These are phyloP conservation scores for Passer montanus DNA, from an alignment of 2,113 vertebrate genomes.

Conservation along the genomic window DNA sequence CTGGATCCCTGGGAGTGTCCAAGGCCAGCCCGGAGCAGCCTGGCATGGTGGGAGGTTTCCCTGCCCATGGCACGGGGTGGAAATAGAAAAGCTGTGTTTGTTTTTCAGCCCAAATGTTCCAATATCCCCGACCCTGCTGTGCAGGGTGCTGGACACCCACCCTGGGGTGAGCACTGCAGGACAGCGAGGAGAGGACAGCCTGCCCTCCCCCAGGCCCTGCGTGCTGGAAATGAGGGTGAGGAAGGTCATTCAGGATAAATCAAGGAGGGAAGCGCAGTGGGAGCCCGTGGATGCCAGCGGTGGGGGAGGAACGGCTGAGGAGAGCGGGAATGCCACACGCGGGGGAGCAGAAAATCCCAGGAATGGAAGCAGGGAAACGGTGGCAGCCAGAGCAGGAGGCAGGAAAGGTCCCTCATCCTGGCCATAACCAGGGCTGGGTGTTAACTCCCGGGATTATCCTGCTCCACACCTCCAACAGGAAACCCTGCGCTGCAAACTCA, in stretches of 20 bases:
- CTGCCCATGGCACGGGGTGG: neutral
- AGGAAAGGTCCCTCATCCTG: slow-evolving; percentile 52
- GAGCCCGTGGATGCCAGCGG: slow-evolving; percentile 44
- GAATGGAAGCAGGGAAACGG: neutral
- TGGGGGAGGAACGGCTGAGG: neutral
- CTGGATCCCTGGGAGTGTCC: neutral
- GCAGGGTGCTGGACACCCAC: neutral
- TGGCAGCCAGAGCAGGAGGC: slow-evolving; percentile 45
- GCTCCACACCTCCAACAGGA: slow-evolving; percentile 24
- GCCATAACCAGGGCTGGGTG: neutral
- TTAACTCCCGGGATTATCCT: slow-evolving; percentile 13
- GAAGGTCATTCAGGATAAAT: slow-evolving; percentile 71
- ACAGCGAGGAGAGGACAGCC: accelerated
- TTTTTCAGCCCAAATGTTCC: neutral
- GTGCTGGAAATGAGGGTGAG: slow-evolving; percentile 62
- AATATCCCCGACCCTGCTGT: accelerated
- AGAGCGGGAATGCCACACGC: neutral
- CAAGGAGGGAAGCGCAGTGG: slow-evolving; percentile 56
- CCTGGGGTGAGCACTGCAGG: neutral
- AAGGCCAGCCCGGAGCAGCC: neutral
- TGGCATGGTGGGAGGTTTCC: neutral
- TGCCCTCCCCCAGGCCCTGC: neutral
- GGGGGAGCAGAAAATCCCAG: neutral
- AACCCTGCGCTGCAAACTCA: neutral
- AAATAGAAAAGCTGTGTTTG: accelerated